A percentile compares a stretch with the other conserved stretches of the same genome.
phyloP scores from a whole-genome alignment of 2,888 invertebrate genomes.

The Leptinotarsa juncta region DNA sequence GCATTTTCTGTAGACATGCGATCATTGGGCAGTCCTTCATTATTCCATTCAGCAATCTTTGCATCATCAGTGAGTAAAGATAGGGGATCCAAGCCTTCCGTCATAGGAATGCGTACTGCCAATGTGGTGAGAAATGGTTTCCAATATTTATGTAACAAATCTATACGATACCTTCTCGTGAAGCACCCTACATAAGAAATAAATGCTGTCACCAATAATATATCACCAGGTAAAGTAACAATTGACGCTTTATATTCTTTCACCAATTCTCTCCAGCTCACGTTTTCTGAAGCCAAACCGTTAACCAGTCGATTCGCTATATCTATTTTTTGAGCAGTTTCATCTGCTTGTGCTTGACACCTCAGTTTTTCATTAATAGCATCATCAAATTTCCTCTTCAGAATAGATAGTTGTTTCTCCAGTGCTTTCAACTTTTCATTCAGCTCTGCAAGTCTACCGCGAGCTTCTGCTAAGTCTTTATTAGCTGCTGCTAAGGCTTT shows the following conservation, averaged over 20 bases:
- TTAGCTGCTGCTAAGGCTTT: conserved; percentile 88
- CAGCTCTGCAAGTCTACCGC: conserved; percentile 81
- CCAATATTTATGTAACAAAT: conserved; percentile 85
- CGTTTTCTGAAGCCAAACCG: conserved; percentile 92
- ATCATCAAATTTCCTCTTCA: conserved; percentile 86
- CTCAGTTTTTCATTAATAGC: conserved; percentile 89
- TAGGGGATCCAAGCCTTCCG: conserved; percentile 83
- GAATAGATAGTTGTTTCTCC: conserved; percentile 80
- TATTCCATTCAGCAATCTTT: conserved; percentile 93
- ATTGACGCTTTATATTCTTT: conserved; percentile 77
- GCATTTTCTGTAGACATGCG: conserved; percentile 96
- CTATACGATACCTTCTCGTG: conserved; percentile 83
- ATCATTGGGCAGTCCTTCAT: conserved; percentile 92
- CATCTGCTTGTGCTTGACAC: conserved; percentile 93
- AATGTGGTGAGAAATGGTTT: conserved; percentile 80
- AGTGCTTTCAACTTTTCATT: conserved; percentile 80
- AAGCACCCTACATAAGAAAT: conserved; percentile 96
- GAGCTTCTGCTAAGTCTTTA: conserved; percentile 83
- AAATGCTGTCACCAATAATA: conserved; percentile 89
- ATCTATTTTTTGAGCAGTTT: conserved; percentile 88
- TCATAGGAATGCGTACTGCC: conserved; percentile 80
- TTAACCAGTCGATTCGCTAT: conserved; percentile 92
- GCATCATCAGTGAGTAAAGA: conserved; percentile 92
- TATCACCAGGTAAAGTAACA: conserved; percentile 87
- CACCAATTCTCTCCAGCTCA: conserved; percentile 78